These are phyloP conservation scores for Ditula angustiorana DNA, from an alignment of 2,888 invertebrate genomes.

Conservation along the genomic window DNA sequence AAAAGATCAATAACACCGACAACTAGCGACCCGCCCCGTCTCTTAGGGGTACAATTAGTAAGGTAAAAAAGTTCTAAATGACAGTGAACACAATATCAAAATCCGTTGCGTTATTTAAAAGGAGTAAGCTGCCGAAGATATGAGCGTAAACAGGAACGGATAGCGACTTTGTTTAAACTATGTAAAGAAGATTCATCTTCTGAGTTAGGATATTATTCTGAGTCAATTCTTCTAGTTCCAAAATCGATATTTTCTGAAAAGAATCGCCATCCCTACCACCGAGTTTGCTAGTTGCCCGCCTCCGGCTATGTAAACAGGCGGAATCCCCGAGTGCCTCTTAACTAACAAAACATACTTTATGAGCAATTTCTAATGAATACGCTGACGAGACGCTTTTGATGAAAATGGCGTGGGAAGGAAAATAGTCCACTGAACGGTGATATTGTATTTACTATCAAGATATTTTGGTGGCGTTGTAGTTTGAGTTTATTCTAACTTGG, in stretches of 20 bases:
- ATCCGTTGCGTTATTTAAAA: no score
- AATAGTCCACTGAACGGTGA: conserved; percentile 13
- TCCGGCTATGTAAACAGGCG: conserved; percentile 37
- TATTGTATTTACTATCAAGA: conserved; percentile 16
- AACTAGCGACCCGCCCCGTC: no score
- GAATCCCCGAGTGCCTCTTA: conserved; percentile 40
- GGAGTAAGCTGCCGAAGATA: no score
- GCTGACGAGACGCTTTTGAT: conserved; percentile 34
- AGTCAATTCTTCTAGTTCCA: no score
- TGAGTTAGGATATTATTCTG: no score
- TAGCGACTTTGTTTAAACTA: no score
- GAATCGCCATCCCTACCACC: conserved; percentile 18
- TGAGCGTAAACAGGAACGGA: no score
- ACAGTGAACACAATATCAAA: no score
- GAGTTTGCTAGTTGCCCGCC: conserved; percentile 42
- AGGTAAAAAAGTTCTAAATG: no score
- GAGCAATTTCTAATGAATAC: conserved; percentile 49
- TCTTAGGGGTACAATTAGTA: no score
- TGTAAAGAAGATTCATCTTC: no score
- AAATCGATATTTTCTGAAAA: not conserved
- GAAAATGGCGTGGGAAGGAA: conserved; percentile 18
- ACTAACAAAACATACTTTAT: conserved; percentile 52
- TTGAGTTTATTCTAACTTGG: not conserved
- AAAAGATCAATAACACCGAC: no score
- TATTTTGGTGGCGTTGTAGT: not conserved